These are phyloP conservation scores for Acleris holmiana DNA, from an alignment of 2,888 invertebrate species.

Conservation along the genomic window DNA sequence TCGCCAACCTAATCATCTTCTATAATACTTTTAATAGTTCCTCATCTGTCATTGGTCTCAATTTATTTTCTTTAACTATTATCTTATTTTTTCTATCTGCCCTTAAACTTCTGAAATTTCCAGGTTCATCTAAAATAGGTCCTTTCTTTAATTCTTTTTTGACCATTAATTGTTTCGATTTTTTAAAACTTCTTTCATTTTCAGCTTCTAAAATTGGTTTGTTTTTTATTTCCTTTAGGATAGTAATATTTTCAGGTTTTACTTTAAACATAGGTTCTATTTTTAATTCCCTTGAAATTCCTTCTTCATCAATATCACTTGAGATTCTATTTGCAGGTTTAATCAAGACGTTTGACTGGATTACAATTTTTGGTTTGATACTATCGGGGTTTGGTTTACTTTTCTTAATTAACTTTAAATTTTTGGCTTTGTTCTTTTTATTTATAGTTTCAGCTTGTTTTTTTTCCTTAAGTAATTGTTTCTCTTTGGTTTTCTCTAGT, in stretches of 20 bases:
- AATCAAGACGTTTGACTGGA: slow-evolving; percentile 25
- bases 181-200: slow-evolving; percentile 36
- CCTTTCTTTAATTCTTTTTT: slow-evolving; percentile 30
- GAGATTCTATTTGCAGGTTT: too few relatives aligned
- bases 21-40: too few relatives aligned
- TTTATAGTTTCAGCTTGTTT: slow-evolving; percentile 41
- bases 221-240: slow-evolving; percentile 43
- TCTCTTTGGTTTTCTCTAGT: too few relatives aligned
- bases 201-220: slow-evolving; percentile 41
- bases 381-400: slow-evolving; percentile 41
- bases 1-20: too few relatives aligned
- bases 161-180: slow-evolving; percentile 41
- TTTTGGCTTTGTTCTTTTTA: slow-evolving; percentile 42
- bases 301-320: too few relatives aligned
- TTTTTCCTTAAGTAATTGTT: slow-evolving; percentile 25
- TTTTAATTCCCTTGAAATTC: too few relatives aligned
- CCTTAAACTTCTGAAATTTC: not conserved
- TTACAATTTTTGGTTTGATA: slow-evolving; percentile 40
- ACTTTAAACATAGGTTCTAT: slow-evolving; percentile 39
- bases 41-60: too few relatives aligned
- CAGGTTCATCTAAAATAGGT: slow-evolving; percentile 41
- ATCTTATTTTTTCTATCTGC: too few relatives aligned
- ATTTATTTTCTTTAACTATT: too few relatives aligned
- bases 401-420: slow-evolving; percentile 39
- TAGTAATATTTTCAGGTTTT: slow-evolving; percentile 43